phyloP scores from a whole-genome alignment of 2,797 vertebrate genomes.

The Rousettus madagascariensis region DNA sequence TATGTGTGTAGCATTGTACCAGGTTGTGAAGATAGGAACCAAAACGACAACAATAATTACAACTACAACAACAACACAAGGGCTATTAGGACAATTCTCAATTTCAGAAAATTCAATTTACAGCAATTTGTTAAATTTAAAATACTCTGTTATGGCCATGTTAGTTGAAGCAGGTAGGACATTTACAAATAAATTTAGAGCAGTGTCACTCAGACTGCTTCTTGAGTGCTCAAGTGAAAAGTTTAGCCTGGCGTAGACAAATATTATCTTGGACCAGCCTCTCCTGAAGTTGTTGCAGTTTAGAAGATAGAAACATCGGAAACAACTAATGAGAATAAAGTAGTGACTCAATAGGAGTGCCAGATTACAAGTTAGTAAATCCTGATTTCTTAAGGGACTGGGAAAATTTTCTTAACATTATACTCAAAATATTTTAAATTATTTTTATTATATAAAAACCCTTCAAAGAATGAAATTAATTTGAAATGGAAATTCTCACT shows the following conservation, averaged over 20 bases:
- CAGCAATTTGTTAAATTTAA: background rate
- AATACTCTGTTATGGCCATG: background rate
- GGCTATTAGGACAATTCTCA: background rate
- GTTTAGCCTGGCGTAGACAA: background rate
- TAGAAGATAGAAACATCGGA: background rate
- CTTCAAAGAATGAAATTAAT: background rate
- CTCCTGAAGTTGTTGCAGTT: background rate
- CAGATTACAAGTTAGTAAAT: background rate
- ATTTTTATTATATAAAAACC: background rate
- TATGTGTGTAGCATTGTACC: background rate
- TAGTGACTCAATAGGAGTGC: background rate
- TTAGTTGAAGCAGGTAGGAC: background rate
- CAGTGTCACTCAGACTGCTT: background rate
- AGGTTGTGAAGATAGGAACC: background rate
- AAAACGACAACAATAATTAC: background rate
- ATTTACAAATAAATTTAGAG: background rate
- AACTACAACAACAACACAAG: background rate
- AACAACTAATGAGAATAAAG: background rate
- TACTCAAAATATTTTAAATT: background rate
- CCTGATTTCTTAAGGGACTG: background rate
- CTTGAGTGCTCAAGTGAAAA: background rate
- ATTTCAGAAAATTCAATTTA: background rate
- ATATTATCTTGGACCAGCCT: background rate
- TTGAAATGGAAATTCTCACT: background rate
- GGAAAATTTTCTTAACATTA: background rate